A percentile compares a stretch with the other conserved stretches of the same genome.
Conservation (phyloP, 2,888 invertebrate species). For the Stenodera caucasica region DNA sequence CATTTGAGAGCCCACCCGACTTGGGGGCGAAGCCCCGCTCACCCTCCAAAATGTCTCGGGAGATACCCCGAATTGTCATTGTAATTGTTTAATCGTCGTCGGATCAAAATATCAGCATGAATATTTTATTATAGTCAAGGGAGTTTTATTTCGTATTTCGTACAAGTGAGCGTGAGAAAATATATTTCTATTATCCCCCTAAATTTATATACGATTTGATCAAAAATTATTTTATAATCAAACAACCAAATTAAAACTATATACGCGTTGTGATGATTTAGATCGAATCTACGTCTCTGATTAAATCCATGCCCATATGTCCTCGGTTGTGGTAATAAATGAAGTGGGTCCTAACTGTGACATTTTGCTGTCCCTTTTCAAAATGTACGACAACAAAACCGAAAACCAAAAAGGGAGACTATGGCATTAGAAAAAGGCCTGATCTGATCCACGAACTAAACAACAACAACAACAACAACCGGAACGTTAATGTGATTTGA, state of each 20-base stretch:
- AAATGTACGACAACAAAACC: background rate
- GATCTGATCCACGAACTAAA: background rate
- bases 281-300: background rate
- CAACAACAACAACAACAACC: background rate
- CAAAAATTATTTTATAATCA: no score
- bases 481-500: slow-evolving; percentile 43
- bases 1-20: no score
- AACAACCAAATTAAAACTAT: background rate
- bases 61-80: slow-evolving; percentile 36
- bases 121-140: slow-evolving; percentile 40
- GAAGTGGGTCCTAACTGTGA: slow-evolving; percentile 21
- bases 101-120: slow-evolving; percentile 42
- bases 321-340: slow-evolving; percentile 15
- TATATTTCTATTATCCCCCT: background rate
- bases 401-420: background rate
- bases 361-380: slow-evolving; percentile 5
- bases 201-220: no score
- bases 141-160: slow-evolving; percentile 28
- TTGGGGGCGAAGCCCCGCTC: background rate
- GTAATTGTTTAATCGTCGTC: slow-evolving; percentile 41
- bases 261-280: background rate
- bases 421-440: background rate
- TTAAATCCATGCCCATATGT: slow-evolving; percentile 16
- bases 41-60: slow-evolving; percentile 25
- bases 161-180: background rate